These are phyloP conservation scores for Globicephala melas DNA, from an alignment of 2,113 vertebrate genomes.

Conservation along the genomic window DNA sequence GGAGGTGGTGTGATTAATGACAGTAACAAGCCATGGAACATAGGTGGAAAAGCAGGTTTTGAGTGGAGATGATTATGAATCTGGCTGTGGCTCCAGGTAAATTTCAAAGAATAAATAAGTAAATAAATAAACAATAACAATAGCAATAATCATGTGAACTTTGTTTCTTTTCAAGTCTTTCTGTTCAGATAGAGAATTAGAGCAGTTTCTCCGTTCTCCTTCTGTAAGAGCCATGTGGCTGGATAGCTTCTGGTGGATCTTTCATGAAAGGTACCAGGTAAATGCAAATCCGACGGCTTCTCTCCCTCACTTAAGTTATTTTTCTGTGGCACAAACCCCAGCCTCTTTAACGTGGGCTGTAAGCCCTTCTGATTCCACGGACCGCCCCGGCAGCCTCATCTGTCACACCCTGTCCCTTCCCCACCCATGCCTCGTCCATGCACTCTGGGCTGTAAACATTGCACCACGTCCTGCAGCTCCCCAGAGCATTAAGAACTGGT, in stretches of 20 bases:
- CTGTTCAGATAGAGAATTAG: slow-evolving; percentile 65
- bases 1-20: background rate
- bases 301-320: background rate
- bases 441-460: background rate
- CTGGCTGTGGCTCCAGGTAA: background rate
- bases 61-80: background rate
- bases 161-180: slow-evolving; percentile 61
- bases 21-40: background rate
- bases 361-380: background rate
- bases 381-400: background rate
- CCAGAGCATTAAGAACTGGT: background rate
- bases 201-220: slow-evolving; percentile 72
- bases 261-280: slow-evolving; percentile 80
- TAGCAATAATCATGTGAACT: background rate
- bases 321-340: background rate
- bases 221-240: slow-evolving; percentile 64
- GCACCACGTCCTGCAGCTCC: background rate
- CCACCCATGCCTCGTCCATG: background rate
- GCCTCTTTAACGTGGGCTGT: background rate
- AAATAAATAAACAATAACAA: background rate
- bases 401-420: background rate
- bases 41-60: background rate
- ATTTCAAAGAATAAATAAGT: background rate
- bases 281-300: background rate
- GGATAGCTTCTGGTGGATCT: slow-evolving; percentile 80